phyloP scores from a whole-genome alignment of 2,888 invertebrate genomes.

The Dione juno region DNA sequence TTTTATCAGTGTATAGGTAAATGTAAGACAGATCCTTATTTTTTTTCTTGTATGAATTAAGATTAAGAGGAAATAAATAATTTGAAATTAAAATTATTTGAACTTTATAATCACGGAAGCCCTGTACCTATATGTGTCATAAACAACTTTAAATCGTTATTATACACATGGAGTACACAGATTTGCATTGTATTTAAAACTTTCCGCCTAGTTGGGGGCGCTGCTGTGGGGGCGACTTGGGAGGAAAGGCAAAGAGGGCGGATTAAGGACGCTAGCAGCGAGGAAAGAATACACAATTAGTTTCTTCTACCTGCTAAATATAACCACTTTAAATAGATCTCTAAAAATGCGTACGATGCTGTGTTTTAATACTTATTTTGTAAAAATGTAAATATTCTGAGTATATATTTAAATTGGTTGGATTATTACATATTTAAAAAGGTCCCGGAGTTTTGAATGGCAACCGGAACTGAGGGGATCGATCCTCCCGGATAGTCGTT shows the following conservation, averaged over 20 bases:
- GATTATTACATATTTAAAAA: constrained; percentile 76
- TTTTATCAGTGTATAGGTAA: neutral
- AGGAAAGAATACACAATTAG: constrained; percentile 84
- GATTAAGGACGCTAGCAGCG: constrained; percentile 80
- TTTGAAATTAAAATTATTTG: too few relatives aligned
- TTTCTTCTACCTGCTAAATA: constrained; percentile 76
- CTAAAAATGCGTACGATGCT: constrained; percentile 41
- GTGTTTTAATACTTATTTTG: constrained; percentile 49
- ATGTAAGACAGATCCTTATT: too few relatives aligned
- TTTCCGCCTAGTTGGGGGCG: constrained; percentile 79
- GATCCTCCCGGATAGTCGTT: constrained; percentile 71
- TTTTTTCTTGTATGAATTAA: too few relatives aligned
- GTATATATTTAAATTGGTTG: constrained; percentile 62
- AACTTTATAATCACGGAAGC: constrained; percentile 27
- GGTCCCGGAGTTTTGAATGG: constrained; percentile 65
- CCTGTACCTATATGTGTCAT: constrained; percentile 20
- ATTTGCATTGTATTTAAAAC: constrained; percentile 66
- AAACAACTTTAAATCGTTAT: constrained; percentile 47
- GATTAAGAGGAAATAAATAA: too few relatives aligned
- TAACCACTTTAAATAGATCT: constrained; percentile 62
- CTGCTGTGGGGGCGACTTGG: constrained; percentile 54
- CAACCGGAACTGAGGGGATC: constrained; percentile 79
- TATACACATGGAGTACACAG: constrained; percentile 44
- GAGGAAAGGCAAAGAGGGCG: constrained; percentile 63
- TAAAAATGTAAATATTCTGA: constrained; percentile 49